Conservation (phyloP, 2,113 vertebrate species). For the Gorsachius goisagi region DNA sequence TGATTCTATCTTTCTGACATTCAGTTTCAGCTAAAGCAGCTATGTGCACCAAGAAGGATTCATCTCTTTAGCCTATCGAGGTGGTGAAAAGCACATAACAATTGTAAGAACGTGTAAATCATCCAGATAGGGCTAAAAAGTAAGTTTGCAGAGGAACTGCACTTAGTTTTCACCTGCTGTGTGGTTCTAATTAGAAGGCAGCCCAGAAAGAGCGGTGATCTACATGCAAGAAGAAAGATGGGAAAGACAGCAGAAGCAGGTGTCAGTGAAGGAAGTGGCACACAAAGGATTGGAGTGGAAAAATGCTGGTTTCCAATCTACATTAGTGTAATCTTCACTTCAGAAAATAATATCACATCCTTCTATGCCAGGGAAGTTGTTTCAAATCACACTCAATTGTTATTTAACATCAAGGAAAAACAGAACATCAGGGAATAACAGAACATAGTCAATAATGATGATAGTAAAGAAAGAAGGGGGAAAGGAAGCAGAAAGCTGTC, state of each 20-base stretch:
- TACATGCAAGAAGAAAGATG: conserved; percentile 25
- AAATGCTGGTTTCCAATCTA: neutral
- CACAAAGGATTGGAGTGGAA: neutral
- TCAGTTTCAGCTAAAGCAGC: neutral
- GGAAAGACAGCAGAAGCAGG: conserved; percentile 15
- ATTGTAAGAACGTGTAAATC: neutral
- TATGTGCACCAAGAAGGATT: neutral
- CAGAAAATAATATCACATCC: neutral
- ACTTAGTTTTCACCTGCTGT: neutral
- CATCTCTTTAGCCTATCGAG: neutral
- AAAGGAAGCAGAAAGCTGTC: conserved; percentile 3
- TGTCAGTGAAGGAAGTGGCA: conserved; percentile 6
- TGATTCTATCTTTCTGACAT: neutral
- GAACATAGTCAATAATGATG: neutral
- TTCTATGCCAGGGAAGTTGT: neutral
- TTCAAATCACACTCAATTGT: neutral
- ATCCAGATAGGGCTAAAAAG: neutral
- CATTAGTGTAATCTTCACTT: neutral
- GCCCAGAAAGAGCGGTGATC: neutral
- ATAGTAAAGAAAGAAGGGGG: neutral
- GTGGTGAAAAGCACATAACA: neutral
- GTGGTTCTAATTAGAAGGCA: neutral
- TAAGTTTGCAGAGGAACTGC: neutral
- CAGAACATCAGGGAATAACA: neutral
- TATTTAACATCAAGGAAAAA: conserved; percentile 19